These are phyloP conservation scores for Columba janthina DNA, from an alignment of 2,113 vertebrate genomes.

Conservation along the genomic window DNA sequence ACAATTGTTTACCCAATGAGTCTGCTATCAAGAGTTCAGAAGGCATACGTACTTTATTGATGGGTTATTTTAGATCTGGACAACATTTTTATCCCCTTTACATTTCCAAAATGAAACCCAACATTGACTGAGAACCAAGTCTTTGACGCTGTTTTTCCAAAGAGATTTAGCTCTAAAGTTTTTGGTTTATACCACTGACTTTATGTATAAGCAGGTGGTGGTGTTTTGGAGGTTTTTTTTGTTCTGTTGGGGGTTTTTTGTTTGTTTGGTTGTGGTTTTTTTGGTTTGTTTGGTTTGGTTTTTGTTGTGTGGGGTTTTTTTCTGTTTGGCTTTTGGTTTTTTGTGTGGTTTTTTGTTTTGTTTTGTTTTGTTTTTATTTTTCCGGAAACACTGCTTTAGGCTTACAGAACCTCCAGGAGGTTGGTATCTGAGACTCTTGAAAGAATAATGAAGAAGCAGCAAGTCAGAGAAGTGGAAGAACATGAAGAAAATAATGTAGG, in stretches of 20 bases:
- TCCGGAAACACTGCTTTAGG: neutral
- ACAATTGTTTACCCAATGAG: neutral
- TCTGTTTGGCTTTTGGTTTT: neutral
- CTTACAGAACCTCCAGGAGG: neutral
- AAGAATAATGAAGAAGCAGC: neutral
- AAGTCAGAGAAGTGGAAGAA: neutral
- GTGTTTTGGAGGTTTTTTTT: too few relatives aligned
- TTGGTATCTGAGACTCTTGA: neutral
- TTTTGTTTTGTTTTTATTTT: neutral
- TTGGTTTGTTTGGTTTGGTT: too few relatives aligned
- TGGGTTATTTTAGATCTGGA: neutral
- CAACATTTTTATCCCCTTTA: neutral
- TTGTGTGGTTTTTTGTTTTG: neutral
- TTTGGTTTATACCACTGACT: neutral
- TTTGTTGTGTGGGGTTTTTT: too few relatives aligned
- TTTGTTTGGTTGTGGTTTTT: too few relatives aligned
- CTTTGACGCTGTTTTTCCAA: neutral
- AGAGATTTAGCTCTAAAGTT: neutral
- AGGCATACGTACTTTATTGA: neutral
- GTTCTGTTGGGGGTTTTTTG: too few relatives aligned
- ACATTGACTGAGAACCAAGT: neutral
- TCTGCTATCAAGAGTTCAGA: neutral
- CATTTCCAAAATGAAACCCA: neutral
- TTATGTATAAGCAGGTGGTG: neutral
- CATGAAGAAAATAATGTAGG: neutral